These are phyloP conservation scores for Eristalis arbustorum DNA, from an alignment of 2,888 invertebrate genomes.

Conservation along the genomic window DNA sequence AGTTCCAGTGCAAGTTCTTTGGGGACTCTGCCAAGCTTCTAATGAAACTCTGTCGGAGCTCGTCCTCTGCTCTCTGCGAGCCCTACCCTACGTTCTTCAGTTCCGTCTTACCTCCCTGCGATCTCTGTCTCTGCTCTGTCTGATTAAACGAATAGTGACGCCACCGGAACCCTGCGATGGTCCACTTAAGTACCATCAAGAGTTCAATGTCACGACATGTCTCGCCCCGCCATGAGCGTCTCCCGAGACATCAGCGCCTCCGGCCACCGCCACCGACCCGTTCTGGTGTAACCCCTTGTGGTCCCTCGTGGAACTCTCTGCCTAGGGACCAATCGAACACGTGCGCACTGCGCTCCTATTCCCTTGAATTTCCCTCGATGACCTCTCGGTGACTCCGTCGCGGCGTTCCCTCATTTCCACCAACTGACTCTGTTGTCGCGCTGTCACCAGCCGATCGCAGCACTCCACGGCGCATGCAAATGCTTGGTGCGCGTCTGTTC, in stretches of 20 bases:
- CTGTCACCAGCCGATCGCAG: not conserved
- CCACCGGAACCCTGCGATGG: not conserved
- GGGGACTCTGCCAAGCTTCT: too few species aligned
- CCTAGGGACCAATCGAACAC: not conserved
- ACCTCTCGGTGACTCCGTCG: not conserved
- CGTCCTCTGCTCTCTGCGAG: too few species aligned
- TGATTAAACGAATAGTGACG: not conserved
- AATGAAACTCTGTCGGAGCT: too few species aligned
- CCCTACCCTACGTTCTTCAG: too few species aligned
- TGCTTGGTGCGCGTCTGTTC: constrained; percentile 11
- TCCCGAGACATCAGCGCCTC: not conserved
- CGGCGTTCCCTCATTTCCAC: not conserved
- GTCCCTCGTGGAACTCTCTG: not conserved
- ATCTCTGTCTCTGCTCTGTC: too few species aligned
- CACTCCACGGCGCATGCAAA: constrained; percentile 24
- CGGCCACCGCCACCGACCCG: not conserved
- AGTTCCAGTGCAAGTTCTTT: too few species aligned
- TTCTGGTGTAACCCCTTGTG: not conserved
- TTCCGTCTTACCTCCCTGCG: too few species aligned
- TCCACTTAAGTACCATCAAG: not conserved
- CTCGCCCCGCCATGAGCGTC: not conserved
- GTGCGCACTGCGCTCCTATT: not conserved
- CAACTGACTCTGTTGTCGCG: not conserved
- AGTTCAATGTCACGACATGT: not conserved
- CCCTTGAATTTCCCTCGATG: not conserved